phyloP scores from a whole-genome alignment of 2,113 vertebrate genomes.

The Empidonax alnorum region DNA sequence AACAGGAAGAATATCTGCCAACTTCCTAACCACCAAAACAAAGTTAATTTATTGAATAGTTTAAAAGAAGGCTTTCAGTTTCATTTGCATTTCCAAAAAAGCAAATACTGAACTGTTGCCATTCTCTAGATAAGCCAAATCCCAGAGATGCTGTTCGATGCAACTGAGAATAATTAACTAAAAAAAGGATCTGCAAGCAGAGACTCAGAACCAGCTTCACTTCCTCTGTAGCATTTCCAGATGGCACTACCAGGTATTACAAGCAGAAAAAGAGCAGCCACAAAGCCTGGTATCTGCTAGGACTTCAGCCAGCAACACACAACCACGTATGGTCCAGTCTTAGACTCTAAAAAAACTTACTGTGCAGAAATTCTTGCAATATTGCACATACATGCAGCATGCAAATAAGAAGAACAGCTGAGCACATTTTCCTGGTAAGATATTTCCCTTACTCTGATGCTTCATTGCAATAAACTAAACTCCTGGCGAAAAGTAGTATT shows the following conservation, averaged over 20 bases:
- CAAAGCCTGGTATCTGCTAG: not conserved
- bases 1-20: not conserved
- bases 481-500: not conserved
- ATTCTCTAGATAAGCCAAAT: not conserved
- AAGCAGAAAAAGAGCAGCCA: not conserved
- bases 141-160: rapidly evolving
- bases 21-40: not conserved
- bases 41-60: not conserved
- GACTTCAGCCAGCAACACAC: not conserved
- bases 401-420: not conserved
- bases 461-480: not conserved
- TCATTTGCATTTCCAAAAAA: not conserved
- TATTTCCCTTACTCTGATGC: not conserved
- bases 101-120: not conserved
- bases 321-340: not conserved
- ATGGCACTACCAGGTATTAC: not conserved
- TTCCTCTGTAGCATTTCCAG: not conserved
- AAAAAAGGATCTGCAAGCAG: not conserved
- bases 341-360: not conserved
- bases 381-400: not conserved
- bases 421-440: not conserved
- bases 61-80: not conserved
- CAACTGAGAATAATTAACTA: not conserved
- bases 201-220: not conserved
- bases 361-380: not conserved